phyloP scores from a whole-genome alignment of 2,888 invertebrate genomes.

The Ochropleura plecta region DNA sequence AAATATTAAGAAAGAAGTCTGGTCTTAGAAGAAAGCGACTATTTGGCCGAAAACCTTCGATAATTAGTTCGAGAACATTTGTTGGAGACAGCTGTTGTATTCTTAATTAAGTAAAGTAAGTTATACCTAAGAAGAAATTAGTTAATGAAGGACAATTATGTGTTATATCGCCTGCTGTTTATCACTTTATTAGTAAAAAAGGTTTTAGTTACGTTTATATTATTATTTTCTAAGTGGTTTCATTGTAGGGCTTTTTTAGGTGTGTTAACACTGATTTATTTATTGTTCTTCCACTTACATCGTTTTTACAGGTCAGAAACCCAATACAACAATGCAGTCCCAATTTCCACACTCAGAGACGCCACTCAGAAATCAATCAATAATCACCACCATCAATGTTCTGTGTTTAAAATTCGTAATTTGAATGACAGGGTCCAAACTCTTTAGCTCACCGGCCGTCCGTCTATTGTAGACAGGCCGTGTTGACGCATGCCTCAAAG shows the following conservation, averaged over 20 bases:
- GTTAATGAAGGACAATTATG: slow-evolving; percentile 16
- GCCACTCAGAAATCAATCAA: too few relatives aligned
- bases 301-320: too few relatives aligned
- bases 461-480: too few relatives aligned
- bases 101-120: slow-evolving; percentile 45
- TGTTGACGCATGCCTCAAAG: too few relatives aligned
- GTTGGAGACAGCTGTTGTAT: slow-evolving; percentile 36
- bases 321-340: too few relatives aligned
- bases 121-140: slow-evolving; percentile 33
- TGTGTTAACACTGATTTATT: background rate
- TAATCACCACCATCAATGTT: too few relatives aligned
- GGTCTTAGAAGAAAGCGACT: background rate
- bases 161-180: slow-evolving; percentile 6
- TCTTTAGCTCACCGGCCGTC: too few relatives aligned
- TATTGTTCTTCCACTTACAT: too few relatives aligned
- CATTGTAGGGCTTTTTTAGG: background rate
- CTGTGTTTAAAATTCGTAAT: too few relatives aligned
- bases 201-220: background rate
- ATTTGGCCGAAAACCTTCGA: slow-evolving; percentile 18
- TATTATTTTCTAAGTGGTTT: background rate
- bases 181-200: background rate
- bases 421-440: too few relatives aligned
- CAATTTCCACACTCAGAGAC: too few relatives aligned
- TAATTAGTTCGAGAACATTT: slow-evolving; percentile 37
- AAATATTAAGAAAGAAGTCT: slow-evolving; percentile 21